Conservation (phyloP, 2,888 invertebrate genomes). For the Agrochola circellaris region DNA sequence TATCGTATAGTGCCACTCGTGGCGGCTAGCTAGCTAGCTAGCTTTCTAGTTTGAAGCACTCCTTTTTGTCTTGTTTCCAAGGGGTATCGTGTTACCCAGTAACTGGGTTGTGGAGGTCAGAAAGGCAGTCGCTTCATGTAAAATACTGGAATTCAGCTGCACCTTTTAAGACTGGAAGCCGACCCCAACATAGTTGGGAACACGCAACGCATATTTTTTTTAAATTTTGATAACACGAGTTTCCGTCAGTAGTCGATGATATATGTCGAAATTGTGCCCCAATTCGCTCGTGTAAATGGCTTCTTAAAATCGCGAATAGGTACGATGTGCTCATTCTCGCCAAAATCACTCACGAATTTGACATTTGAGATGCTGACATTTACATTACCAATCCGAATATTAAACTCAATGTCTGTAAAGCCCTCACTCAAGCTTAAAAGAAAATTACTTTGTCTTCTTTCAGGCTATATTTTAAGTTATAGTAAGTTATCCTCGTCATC, state of each 20-base stretch:
- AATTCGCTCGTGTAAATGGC: constrained; percentile 14
- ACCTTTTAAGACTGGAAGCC: not conserved
- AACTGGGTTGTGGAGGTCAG: not conserved
- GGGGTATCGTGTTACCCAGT: not conserved
- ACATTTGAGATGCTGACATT: constrained; percentile 44
- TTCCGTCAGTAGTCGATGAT: not conserved
- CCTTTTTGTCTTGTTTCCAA: not conserved
- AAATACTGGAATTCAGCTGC: not conserved
- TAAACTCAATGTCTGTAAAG: constrained; percentile 17
- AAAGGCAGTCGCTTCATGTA: not conserved
- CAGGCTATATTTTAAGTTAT: not conserved
- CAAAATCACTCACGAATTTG: constrained; percentile 45
- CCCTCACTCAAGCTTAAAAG: not conserved
- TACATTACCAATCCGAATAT: constrained; percentile 20
- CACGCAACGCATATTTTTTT: not conserved
- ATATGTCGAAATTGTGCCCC: constrained; percentile 10
- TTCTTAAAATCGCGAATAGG: constrained; percentile 18
- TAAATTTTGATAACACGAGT: not conserved
- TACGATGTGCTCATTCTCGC: constrained; percentile 63
- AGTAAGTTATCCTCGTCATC: not conserved
- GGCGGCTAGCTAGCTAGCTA: too few species aligned
- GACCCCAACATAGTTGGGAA: not conserved
- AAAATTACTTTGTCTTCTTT: not conserved
- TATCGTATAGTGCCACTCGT: not conserved
- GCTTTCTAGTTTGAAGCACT: not conserved